Percentiles rank a stretch among this genome's conserved stretches.
These are phyloP conservation scores for fruit fly (Drosophila melanogaster) DNA, from an alignment of 1,140 invertebrate species.

Conservation along the genomic window DNA sequence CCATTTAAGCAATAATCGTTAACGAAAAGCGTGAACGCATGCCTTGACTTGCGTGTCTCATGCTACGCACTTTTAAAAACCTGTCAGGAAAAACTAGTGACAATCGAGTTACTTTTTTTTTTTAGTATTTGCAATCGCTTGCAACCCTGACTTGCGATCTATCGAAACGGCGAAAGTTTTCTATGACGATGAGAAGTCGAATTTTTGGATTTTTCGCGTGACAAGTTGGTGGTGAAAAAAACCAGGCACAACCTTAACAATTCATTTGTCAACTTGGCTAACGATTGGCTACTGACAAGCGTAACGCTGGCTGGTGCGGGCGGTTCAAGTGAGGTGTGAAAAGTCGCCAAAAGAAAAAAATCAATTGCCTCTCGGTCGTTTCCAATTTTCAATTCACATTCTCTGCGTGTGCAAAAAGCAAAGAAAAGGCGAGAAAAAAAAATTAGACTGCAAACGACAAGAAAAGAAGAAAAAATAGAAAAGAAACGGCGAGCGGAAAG, in stretches of 20 bases:
- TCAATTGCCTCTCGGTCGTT: conserved; percentile 62
- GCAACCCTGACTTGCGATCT: conserved; percentile 42
- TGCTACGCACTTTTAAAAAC: neutral
- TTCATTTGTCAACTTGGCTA: conserved; percentile 58
- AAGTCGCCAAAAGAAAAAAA: conserved; percentile 49
- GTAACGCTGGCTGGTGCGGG: conserved; percentile 58
- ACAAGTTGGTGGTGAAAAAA: conserved; percentile 80
- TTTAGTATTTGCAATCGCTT: conserved; percentile 20
- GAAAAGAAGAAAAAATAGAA: conserved; percentile 48
- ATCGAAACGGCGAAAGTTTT: conserved; percentile 79
- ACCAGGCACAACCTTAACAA: conserved; percentile 40
- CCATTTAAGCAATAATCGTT: neutral
- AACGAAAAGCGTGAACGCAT: neutral
- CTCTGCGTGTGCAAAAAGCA: conserved; percentile 37
- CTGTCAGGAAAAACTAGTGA: too few species aligned
- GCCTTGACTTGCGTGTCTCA: too few species aligned
- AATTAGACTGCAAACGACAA: conserved; percentile 28
- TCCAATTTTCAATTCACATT: conserved; percentile 45
- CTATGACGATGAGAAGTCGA: conserved; percentile 79
- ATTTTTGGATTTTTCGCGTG: conserved; percentile 78
- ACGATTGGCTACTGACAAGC: conserved; percentile 29
- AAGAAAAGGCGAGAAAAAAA: conserved; percentile 27
- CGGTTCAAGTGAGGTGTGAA: conserved; percentile 60
- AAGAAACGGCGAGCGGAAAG: conserved; percentile 36
- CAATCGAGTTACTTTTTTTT: conserved; percentile 16